Evolutionary conservation across 2,113 vertebrate genomes (phyloP).

Genomic region (Sigmodon hispidus): DNA sequence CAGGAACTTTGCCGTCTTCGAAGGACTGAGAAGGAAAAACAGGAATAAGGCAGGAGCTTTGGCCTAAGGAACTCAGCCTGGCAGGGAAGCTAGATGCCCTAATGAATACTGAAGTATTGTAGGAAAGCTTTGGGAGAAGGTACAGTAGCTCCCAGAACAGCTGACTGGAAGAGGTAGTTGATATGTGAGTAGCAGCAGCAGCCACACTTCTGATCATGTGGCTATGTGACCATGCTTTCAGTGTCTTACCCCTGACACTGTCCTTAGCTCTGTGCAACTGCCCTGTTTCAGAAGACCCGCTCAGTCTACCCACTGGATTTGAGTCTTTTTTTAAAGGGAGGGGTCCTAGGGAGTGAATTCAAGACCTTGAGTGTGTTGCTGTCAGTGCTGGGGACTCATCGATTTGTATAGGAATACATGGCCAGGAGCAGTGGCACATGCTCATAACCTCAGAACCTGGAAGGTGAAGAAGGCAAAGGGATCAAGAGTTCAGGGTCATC

Average conservation of each 20-base stretch:
- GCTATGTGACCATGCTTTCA: neutral
- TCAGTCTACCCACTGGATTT: neutral
- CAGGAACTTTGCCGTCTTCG: neutral
- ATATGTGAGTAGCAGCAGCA: neutral
- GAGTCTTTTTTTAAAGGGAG: neutral
- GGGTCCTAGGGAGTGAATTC: neutral
- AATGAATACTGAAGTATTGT: neutral
- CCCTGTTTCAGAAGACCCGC: neutral
- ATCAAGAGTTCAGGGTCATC: too few relatives aligned
- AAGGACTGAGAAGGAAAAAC: neutral
- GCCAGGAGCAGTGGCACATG: too few relatives aligned
- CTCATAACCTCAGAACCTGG: too few relatives aligned
- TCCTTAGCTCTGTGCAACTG: neutral
- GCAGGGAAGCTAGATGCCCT: neutral
- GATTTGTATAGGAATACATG: neutral
- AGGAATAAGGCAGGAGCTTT: conserved; percentile 23
- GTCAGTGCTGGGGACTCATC: neutral
- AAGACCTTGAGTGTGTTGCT: neutral
- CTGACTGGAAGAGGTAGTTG: neutral
- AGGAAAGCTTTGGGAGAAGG: neutral
- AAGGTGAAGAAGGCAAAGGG: too few relatives aligned
- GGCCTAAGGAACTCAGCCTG: neutral
- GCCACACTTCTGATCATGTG: too few relatives aligned
- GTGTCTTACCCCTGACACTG: neutral
- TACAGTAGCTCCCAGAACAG: neutral